Evolutionary conservation across 2,113 vertebrate genomes (phyloP), one percentile per base, ranked within the genome.

Genomic region (Alaudala cheleensis): DNA sequence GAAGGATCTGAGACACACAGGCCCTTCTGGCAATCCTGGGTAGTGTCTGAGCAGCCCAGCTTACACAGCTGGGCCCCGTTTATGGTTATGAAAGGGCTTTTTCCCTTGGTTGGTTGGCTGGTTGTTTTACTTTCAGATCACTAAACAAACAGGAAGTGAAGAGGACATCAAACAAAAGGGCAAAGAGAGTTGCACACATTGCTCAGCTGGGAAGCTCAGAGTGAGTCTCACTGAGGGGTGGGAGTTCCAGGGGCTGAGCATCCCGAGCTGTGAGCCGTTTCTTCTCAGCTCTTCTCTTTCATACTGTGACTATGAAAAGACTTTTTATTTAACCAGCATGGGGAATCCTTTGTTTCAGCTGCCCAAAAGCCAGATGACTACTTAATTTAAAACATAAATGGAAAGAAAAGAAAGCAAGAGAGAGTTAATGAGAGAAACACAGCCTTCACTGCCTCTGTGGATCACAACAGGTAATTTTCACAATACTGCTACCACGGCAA

Each of bases 61-160:
- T 97, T 90, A 92, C 74, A 83, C 94, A 96, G 88, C 92, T 96
- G 90, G 65, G 34, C 47, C 79, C 50, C 5, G 0, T 62, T 72
- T 90, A 39, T 3, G 83, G 21, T 13, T 60, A 28, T 57, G 60
- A 82, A 88, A 73, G 45, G 51, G 10, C 9, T 9, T 58, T n/a
- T 39, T 6, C 0, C 49, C 61, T 65, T 20, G 22, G 15, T 45
- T 93, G 92, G 45, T 86, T 5, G 2, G 23, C 47, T 91, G 50
- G 79, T 66, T 93, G 72, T 65, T 88, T 86, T 94, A 65, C 82
- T 96, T 97, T 97, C 92, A 97, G 88, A 96, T 86, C 73, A 20
- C 70, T 94, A 56, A 45, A 76, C 70, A 95, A 94, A 90, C 88
- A 97, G 86, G 83, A 92, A 95, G 83, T 91, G 77, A 53, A 85